These are phyloP conservation scores for Spatulosminthurus flaviceps DNA, from an alignment of 2,888 invertebrate genomes.

Conservation along the genomic window DNA sequence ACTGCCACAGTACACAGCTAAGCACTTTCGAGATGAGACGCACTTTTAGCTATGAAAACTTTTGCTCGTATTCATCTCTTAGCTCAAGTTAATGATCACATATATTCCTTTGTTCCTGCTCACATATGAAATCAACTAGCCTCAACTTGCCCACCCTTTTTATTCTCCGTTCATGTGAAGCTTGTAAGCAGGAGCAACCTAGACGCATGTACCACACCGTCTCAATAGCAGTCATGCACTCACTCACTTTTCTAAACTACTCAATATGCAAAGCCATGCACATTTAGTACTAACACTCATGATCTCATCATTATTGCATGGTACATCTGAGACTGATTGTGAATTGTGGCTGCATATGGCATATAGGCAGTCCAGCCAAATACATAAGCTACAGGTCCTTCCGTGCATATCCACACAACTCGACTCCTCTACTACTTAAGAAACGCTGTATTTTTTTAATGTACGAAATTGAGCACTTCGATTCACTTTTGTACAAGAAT, in stretches of 20 bases:
- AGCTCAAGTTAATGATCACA: slow-evolving; percentile 34
- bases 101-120: slow-evolving; percentile 26
- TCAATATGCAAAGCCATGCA: slow-evolving; percentile 43
- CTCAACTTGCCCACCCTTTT: slow-evolving; percentile 37
- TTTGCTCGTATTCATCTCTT: slow-evolving; percentile 6
- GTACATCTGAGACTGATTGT: background rate
- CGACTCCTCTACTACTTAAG: too few relatives aligned
- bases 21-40: slow-evolving; percentile 25
- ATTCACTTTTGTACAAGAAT: slow-evolving; percentile 17
- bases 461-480: slow-evolving; percentile 28
- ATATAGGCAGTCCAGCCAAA: background rate
- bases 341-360: background rate
- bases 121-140: slow-evolving; percentile 36
- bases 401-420: too few relatives aligned
- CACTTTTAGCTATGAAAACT: slow-evolving; percentile 37
- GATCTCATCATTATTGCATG: slow-evolving; percentile 37
- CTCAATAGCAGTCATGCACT: slow-evolving; percentile 12
- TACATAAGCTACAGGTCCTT: too few relatives aligned
- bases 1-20: background rate
- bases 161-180: slow-evolving; percentile 33
- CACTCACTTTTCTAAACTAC: slow-evolving; percentile 27
- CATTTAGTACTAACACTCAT: slow-evolving; percentile 40
- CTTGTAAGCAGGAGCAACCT: slow-evolving; percentile 1
- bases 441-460: background rate
- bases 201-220: slow-evolving; percentile 11